These are phyloP conservation scores for Caenorhabditis sulstoni DNA, from an alignment of 2,888 invertebrate genomes.

Conservation along the genomic window DNA sequence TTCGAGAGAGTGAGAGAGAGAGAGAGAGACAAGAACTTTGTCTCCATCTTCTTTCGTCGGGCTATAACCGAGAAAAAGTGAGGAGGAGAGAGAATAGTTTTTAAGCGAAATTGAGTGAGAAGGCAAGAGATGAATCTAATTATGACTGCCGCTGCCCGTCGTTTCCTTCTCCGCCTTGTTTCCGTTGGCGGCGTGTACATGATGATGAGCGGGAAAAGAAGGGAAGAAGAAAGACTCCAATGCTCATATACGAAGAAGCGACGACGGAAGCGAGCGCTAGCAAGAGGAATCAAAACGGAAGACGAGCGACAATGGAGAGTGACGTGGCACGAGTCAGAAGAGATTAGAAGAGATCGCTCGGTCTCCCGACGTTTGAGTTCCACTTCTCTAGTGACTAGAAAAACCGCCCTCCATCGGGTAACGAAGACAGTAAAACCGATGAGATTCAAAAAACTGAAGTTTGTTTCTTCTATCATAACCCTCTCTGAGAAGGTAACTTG, in stretches of 20 bases:
- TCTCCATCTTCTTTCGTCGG: too few species aligned
- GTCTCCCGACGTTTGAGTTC: too few species aligned
- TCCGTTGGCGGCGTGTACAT: conserved; percentile 38
- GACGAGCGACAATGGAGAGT: not conserved
- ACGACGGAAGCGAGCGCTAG: conserved; percentile 5
- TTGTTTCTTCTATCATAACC: too few species aligned
- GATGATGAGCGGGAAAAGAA: conserved; percentile 9
- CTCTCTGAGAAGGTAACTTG: too few species aligned
- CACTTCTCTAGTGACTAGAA: too few species aligned
- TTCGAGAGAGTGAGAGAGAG: too few species aligned
- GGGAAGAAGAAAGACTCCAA: conserved; percentile 23
- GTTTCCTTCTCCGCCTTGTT: not conserved
- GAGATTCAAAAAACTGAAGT: too few species aligned
- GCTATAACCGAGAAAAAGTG: not conserved
- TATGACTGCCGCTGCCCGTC: conserved; percentile 22
- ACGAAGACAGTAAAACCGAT: too few species aligned
- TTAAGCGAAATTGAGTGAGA: conserved; percentile 43
- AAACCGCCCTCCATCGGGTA: too few species aligned
- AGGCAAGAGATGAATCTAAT: conserved; percentile 57
- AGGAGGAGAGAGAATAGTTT: conserved; percentile 10
- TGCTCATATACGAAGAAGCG: conserved; percentile 20
- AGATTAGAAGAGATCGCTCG: too few species aligned
- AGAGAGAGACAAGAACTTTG: not conserved
- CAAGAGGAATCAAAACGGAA: not conserved
- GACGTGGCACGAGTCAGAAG: too few species aligned